Conservation (phyloP, 2,113 vertebrate genomes). For the Candoia aspera region DNA sequence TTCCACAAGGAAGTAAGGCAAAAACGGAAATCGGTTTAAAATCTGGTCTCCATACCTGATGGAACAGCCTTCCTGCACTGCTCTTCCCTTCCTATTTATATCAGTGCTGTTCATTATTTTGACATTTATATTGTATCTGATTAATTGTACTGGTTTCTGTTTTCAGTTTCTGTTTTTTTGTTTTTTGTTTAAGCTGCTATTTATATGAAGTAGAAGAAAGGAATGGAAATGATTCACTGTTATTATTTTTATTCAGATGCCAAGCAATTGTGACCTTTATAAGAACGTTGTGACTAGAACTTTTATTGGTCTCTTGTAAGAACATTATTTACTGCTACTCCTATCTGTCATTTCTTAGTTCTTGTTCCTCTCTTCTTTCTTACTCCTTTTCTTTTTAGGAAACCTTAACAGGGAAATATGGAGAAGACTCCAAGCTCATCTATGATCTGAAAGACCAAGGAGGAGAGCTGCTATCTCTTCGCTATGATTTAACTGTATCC, state of each 20-base stretch:
- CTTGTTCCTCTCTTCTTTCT: fast-evolving
- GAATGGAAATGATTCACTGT: not conserved
- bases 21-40: not conserved
- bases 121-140: not conserved
- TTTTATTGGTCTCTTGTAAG: not conserved
- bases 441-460: constrained; percentile 98
- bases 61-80: not conserved
- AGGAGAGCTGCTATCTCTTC: constrained; percentile 92
- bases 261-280: not conserved
- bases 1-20: not conserved
- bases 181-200: not conserved
- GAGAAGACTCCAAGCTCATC: constrained; percentile 98
- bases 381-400: constrained; percentile 74
- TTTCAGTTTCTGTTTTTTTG: not conserved
- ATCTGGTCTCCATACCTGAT: not conserved
- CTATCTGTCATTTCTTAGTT: constrained; percentile 14
- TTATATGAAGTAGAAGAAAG: not conserved
- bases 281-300: not conserved
- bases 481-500: constrained; percentile 99
- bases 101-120: not conserved
- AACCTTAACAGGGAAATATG: constrained; percentile 93
- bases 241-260: not conserved
- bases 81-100: not conserved
- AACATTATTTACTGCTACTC: too few relatives aligned
- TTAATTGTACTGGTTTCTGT: not conserved